A percentile compares a stretch with the other conserved stretches of the same genome.
These are phyloP conservation scores for Plagiodera versicolora DNA, from an alignment of 2,888 invertebrate genomes.

Conservation along the genomic window DNA sequence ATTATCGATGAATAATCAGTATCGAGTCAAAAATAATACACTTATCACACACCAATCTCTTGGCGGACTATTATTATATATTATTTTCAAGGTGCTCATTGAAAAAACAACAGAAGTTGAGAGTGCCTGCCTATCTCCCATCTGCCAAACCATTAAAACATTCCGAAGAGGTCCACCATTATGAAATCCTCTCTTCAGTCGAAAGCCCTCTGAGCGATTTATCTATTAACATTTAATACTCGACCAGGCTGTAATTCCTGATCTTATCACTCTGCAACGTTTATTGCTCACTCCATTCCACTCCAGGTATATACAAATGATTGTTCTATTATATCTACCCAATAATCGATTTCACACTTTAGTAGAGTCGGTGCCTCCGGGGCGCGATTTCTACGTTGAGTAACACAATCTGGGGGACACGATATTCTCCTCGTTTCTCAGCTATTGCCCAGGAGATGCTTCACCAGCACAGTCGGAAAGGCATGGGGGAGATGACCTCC, in stretches of 20 bases:
- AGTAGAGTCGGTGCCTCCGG: too few species aligned
- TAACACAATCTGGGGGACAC: conserved; percentile 2
- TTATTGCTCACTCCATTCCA: conserved; percentile 4
- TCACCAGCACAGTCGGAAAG: too few species aligned
- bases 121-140: neutral
- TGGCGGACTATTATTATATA: neutral
- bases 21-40: neutral
- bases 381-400: conserved; percentile 2
- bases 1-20: neutral
- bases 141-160: conserved; percentile 13
- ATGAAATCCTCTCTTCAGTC: conserved; percentile 6
- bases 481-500: too few species aligned
- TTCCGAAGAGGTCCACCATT: conserved; percentile 12
- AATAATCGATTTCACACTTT: conserved; percentile 17
- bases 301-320: conserved; percentile 11
- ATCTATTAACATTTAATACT: conserved; percentile 15
- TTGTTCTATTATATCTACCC: conserved; percentile 14
- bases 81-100: neutral
- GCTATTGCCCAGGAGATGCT: too few species aligned
- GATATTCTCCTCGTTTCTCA: conserved; percentile 11
- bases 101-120: neutral
- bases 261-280: conserved; percentile 10
- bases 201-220: conserved; percentile 8
- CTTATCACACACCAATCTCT: neutral
- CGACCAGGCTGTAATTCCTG: conserved; percentile 12